Percentiles rank a stretch among this genome's conserved stretches.
Conservation (phyloP, 2,888 invertebrate genomes). For the Marronus borbonicus region DNA sequence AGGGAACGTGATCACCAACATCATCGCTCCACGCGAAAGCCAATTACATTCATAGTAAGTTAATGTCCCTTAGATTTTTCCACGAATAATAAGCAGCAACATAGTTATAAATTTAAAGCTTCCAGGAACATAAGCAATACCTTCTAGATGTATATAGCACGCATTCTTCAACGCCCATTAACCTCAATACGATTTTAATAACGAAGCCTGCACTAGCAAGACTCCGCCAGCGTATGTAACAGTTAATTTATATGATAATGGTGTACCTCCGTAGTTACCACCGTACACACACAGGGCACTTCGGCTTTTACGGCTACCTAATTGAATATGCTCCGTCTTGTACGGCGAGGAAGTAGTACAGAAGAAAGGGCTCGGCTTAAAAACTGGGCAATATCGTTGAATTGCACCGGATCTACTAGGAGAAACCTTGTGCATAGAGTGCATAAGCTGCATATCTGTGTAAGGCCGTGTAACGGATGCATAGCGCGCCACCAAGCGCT, state of each 20-base stretch:
- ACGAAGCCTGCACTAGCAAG: background rate
- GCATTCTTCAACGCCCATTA: slow-evolving; percentile 1
- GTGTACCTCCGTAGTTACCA: slow-evolving; percentile 5
- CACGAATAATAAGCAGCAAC: no score
- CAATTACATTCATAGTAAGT: no score
- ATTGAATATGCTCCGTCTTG: slow-evolving; percentile 2
- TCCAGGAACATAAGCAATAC: no score
- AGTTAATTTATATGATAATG: slow-evolving; percentile 38
- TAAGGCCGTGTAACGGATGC: background rate
- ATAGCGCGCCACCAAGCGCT: background rate
- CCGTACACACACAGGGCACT: background rate
- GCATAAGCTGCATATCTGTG: background rate
- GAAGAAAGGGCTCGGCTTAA: background rate
- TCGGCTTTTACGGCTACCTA: slow-evolving; percentile 1
- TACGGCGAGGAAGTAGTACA: background rate
- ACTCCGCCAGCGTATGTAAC: slow-evolving; percentile 9
- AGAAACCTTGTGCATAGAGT: no score
- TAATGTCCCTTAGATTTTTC: no score
- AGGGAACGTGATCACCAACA: no score
- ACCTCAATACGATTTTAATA: slow-evolving; percentile 11
- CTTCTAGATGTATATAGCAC: no score
- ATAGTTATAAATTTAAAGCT: no score
- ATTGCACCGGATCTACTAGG: no score
- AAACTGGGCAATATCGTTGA: no score
- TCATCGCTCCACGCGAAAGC: no score